Base-by-base conservation (phyloP, 2,113 vertebrate genomes). In the Chaetodon trifascialis region DNA sequence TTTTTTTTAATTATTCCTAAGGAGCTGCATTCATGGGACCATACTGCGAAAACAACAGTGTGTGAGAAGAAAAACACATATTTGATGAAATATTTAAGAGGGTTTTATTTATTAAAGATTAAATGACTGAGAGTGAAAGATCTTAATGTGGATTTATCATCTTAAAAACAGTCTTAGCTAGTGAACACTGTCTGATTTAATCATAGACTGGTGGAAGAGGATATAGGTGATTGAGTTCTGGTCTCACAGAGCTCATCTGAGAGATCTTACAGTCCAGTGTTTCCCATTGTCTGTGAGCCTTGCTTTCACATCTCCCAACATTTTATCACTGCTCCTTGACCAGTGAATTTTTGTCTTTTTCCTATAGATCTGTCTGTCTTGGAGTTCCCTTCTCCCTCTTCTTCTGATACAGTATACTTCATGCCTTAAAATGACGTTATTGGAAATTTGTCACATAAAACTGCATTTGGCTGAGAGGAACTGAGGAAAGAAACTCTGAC, bases 1-100 rank as follows among this genome's bases (percentile, higher is more conserved):
- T 21, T 30, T 30, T 30, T 30, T 30, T 11, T 19, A 17, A 25
- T 36, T 11, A 54, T 44, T 44, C 10, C 10, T 3, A 44, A 10
- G 4, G 36, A 30, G 36, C n/a, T 1, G 8, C 38, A 46, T 7
- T 52, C n/a, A 64, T 52, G 15, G 59, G n/a, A 42, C 34, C 3
- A 14, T n/a, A 34, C 23, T 60, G 9, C 58, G 70, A 30, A 52
- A 52, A 64, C 42, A 75, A 11, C 38, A 42, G 10, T 8, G 30
- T 46, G 23, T 55, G 36, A 34, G 17, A 56, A n/a, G 38, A 66
- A 36, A 58, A 59, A 66, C 23, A 44, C 11, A 30, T 66, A 46
- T 67, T 36, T 17, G 54, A 66, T 67, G 1, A 56, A 67, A 58
- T 76, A 76, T 55, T 52, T 25, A 76, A 25, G 23, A 52, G 19